phyloP scores from a whole-genome alignment of 2,888 invertebrate genomes.

The Pogonocherus hispidulus region DNA sequence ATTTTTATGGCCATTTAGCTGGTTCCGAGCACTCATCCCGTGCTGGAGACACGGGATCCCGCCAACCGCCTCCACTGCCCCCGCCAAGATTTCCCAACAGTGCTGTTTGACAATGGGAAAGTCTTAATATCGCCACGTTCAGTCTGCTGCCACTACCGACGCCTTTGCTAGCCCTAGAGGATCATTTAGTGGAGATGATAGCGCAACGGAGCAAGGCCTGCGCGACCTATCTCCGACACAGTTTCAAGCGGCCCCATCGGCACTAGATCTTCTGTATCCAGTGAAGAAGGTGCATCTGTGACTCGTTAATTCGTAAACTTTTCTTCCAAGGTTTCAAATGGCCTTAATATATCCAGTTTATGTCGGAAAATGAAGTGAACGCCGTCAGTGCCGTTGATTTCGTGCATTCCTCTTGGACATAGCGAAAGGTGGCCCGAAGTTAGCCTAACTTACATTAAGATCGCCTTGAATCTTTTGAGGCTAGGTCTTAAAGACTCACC shows the following conservation, averaged over 20 bases:
- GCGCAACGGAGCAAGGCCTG: constrained; percentile 75
- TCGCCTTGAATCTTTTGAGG: constrained; percentile 17
- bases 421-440: constrained; percentile 61
- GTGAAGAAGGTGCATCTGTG: constrained; percentile 29
- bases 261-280: constrained; percentile 33
- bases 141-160: constrained; percentile 68
- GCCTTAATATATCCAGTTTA: constrained; percentile 60
- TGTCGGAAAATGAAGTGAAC: constrained; percentile 50
- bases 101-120: constrained; percentile 87
- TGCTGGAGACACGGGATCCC: constrained; percentile 78
- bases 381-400: constrained; percentile 56
- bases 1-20: constrained; percentile 68
- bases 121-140: constrained; percentile 73
- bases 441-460: constrained; percentile 32
- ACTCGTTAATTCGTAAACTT: constrained; percentile 42
- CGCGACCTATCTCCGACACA: constrained; percentile 78
- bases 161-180: constrained; percentile 71
- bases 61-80: constrained; percentile 86
- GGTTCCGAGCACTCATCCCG: constrained; percentile 91
- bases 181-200: constrained; percentile 74
- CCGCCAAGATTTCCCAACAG: constrained; percentile 85
- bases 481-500: constrained; percentile 34
- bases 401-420: constrained; percentile 43
- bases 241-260: constrained; percentile 70
- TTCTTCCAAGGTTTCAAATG: constrained; percentile 61